These are phyloP conservation scores for Volucella inanis DNA, from an alignment of 2,888 invertebrate genomes.

Conservation along the genomic window DNA sequence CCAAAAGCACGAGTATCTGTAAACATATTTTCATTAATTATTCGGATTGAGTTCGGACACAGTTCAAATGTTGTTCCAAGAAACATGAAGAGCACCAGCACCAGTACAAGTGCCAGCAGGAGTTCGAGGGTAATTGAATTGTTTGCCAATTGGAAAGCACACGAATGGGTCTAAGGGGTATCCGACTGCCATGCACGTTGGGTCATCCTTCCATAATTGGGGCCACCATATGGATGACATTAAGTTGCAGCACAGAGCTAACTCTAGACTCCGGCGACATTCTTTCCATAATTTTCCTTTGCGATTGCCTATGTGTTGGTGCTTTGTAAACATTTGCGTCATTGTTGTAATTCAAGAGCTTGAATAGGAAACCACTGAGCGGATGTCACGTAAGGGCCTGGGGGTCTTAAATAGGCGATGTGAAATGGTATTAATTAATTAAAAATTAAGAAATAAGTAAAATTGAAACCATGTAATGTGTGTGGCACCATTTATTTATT, in stretches of 20 bases:
- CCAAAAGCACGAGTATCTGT: conserved; percentile 27
- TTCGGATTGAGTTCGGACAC: conserved; percentile 29
- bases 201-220: conserved; percentile 41
- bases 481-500: conserved; percentile 30
- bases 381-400: conserved; percentile 67
- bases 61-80: too few relatives aligned
- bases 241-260: conserved; percentile 20
- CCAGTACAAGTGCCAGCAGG: conserved; percentile 32
- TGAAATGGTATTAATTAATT: conserved; percentile 53
- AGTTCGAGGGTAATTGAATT: conserved; percentile 60
- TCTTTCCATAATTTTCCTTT: conserved; percentile 6
- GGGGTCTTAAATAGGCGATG: conserved; percentile 42
- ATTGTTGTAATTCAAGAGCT: conserved; percentile 60
- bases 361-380: conserved; percentile 58
- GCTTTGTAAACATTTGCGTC: conserved; percentile 58
- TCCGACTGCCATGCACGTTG: conserved; percentile 19
- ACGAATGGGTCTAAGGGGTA: conserved; percentile 28
- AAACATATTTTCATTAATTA: conserved; percentile 68
- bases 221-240: conserved; percentile 55
- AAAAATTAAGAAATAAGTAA: conserved; percentile 25
- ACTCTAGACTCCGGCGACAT: conserved; percentile 40
- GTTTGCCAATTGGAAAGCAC: conserved; percentile 57
- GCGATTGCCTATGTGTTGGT: neutral
- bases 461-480: conserved; percentile 37
- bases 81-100: too few relatives aligned